Base-by-base conservation (phyloP, 2,888 invertebrate species). In the Merodon equestris region DNA sequence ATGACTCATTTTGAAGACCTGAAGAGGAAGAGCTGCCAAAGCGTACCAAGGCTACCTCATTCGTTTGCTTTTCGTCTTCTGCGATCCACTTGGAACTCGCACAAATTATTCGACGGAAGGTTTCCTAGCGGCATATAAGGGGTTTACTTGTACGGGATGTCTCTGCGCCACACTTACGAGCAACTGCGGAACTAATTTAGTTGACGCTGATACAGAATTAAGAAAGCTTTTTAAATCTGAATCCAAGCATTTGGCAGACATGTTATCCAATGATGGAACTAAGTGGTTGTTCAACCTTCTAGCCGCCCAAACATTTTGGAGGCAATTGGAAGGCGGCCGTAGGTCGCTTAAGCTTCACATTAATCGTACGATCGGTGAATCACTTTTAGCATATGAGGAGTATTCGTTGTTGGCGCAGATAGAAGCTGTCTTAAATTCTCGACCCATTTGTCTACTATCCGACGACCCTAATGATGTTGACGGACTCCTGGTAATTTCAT, bases 211-310 rank as follows among this genome's bases (percentile, higher is more conserved):
- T 18, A 27, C 34, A 15, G 77, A 72, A 40, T 10, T 72, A 13
- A 38, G 38, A 38, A 53, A 34, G 36, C 38, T 63, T 0, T 64
- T 74, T 50, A 58, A 45, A 38, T 38, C 34, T 34, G 40, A 64
- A 9, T 58, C 64, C 38, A 56, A 48, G 19, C 42, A 61, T 9
- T 42, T 72, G 38, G 51, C 40, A 9, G 42, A 70, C 38, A 14
- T 14, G n/a, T 38, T 76, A 19, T 47, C 72, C 1, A 71, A 67
- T 38, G 76, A 82, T 15, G 63, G 73, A 14, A 81, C 60, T 0
- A 63, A 72, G 1, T 87, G 86, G 86, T 73, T 83, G 14, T 87
- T 86, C 45, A 85, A 82, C 38, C 84, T 85, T 4, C 84, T 85
- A 1, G 53, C 64, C n/a, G 73, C 85, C 13, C 84, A 85, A n/a